Conservation (phyloP, 1,140 invertebrate genomes). For the Zaprionus tsacasi region DNA sequence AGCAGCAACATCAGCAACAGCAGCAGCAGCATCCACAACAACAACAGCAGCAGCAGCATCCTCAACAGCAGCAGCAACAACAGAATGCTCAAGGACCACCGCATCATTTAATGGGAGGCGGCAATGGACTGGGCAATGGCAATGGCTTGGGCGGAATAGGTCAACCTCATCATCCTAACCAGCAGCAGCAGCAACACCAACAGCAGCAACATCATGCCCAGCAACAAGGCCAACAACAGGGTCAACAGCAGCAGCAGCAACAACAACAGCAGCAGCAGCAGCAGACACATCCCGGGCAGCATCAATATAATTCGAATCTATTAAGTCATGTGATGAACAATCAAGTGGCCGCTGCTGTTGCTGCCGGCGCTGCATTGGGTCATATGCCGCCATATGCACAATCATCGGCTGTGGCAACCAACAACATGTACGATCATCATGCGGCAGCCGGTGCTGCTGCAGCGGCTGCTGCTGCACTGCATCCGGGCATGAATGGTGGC, state of each 20-base stretch:
- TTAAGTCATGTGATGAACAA: slow-evolving; percentile 76
- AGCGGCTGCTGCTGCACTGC: slow-evolving; percentile 54
- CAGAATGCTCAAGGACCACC: slow-evolving; percentile 67
- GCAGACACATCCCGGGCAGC: slow-evolving; percentile 57
- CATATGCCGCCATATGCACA: slow-evolving; percentile 71
- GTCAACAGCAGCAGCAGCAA: slow-evolving; percentile 51
- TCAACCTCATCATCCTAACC: slow-evolving; percentile 59
- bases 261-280: slow-evolving; percentile 57
- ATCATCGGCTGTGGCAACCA: slow-evolving; percentile 41
- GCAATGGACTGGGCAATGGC: slow-evolving; percentile 69
- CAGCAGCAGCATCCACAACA: slow-evolving; percentile 64
- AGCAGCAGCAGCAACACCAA: slow-evolving; percentile 64
- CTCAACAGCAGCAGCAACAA: slow-evolving; percentile 72
- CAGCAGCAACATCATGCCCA: slow-evolving; percentile 70
- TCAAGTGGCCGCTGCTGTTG: slow-evolving; percentile 63
- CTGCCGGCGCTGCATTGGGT: slow-evolving; percentile 71
- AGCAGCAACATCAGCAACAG: slow-evolving; percentile 70
- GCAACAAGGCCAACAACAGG: slow-evolving; percentile 58
- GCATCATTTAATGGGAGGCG: slow-evolving; percentile 70
- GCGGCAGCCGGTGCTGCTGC: slow-evolving; percentile 8
- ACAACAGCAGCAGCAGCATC: slow-evolving; percentile 71
- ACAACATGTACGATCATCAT: slow-evolving; percentile 80
- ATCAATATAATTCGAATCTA: slow-evolving; percentile 78
- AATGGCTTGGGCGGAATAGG: slow-evolving; percentile 56
- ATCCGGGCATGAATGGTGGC: slow-evolving; percentile 80